phyloP scores from a whole-genome alignment of 1,140 invertebrate species.

The Tachypleus tridentatus region DNA sequence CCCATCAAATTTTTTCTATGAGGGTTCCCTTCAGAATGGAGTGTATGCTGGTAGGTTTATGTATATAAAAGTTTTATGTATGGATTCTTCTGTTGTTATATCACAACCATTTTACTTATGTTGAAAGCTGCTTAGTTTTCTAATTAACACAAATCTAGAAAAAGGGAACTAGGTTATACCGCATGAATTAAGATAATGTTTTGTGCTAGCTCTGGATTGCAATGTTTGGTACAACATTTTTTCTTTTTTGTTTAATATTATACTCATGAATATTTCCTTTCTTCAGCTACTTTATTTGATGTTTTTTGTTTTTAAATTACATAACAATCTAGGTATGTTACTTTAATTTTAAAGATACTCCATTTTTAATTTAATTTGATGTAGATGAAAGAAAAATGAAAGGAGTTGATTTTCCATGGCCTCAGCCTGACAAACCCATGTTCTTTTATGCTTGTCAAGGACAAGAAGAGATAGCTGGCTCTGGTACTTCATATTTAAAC shows the following conservation, averaged over 20 bases:
- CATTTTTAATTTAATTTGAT: conserved; percentile 19
- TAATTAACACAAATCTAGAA: too few species aligned
- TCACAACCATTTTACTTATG: too few species aligned
- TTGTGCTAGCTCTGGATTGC: too few species aligned
- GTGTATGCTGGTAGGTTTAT: conserved; percentile 62
- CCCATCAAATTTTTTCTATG: conserved; percentile 99
- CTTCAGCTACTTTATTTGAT: neutral
- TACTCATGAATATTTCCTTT: neutral
- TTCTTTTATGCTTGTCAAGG: conserved; percentile 98
- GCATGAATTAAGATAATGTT: too few species aligned
- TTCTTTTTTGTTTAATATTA: too few species aligned
- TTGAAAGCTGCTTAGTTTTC: too few species aligned
- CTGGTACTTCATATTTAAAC: conserved; percentile 96
- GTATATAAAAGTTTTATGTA: neutral
- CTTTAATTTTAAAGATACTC: too few species aligned
- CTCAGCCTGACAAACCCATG: conserved; percentile 90
- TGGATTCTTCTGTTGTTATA: too few species aligned
- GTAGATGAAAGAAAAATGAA: conserved; percentile 72
- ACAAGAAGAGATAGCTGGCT: conserved; percentile 96
- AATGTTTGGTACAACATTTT: too few species aligned
- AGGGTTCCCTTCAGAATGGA: conserved; percentile 96
- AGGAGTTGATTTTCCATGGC: conserved; percentile 97
- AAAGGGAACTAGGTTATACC: too few species aligned
- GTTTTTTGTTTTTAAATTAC: neutral
- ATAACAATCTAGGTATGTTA: too few species aligned